Evolutionary conservation across 2,797 vertebrate species (phyloP).

Genomic region (Cossypha niveicapilla): DNA sequence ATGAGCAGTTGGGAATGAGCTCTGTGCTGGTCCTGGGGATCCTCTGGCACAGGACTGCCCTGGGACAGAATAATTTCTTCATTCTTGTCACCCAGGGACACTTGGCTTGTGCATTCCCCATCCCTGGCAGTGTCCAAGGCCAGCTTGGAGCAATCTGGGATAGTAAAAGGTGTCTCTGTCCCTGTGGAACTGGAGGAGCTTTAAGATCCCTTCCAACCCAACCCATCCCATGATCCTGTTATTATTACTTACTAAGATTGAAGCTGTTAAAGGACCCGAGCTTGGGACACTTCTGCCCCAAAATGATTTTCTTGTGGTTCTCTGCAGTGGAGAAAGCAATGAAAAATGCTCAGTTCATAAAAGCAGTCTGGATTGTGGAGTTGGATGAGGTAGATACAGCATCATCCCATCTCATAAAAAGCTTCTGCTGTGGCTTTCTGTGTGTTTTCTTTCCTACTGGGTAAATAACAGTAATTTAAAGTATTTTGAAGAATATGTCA

Average conservation of each 20-base stretch:
- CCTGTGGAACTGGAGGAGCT: neutral
- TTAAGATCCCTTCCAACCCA: neutral
- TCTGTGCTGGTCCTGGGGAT: neutral
- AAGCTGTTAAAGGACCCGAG: neutral
- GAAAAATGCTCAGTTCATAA: neutral
- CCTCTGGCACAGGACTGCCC: rapidly evolving
- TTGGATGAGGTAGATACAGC: neutral
- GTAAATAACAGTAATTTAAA: neutral
- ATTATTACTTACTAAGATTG: neutral
- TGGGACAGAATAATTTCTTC: rapidly evolving
- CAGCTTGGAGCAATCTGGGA: neutral
- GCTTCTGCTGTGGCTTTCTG: neutral
- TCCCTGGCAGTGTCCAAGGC: neutral
- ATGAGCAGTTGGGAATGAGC: neutral
- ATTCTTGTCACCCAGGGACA: neutral
- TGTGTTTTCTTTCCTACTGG: neutral
- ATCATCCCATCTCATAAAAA: neutral
- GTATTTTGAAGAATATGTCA: neutral
- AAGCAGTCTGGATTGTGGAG: rapidly evolving
- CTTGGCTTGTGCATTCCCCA: neutral
- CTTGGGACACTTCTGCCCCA: neutral
- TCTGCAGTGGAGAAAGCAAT: neutral
- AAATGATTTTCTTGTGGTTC: neutral
- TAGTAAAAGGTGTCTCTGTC: neutral
- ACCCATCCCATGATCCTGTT: rapidly evolving